phyloP scores from a whole-genome alignment of 2,113 vertebrate species.

The Stigmatopora nigra region DNA sequence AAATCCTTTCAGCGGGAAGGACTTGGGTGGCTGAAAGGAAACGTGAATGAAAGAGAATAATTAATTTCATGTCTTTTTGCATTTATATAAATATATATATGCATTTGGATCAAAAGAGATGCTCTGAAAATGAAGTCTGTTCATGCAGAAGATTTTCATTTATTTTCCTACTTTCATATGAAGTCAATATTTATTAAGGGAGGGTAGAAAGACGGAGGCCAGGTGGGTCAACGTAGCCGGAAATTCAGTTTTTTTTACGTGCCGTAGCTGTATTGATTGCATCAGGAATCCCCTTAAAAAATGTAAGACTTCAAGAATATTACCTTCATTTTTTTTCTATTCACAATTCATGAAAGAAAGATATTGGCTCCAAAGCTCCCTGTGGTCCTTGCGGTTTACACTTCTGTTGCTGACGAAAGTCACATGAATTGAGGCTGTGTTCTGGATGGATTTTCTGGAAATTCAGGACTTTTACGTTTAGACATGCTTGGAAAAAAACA shows the following conservation, averaged over 20 bases:
- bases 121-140: neutral
- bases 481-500: neutral
- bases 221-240: no score
- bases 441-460: neutral
- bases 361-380: neutral
- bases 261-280: no score
- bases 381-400: slow-evolving; percentile 11
- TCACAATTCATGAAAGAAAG: neutral
- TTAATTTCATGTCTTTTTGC: neutral
- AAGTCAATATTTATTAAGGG: slow-evolving; percentile 7
- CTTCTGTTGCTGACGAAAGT: slow-evolving; percentile 30
- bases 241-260: no score
- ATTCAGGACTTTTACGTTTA: neutral
- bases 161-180: slow-evolving; percentile 23
- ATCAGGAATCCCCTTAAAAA: no score
- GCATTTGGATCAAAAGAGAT: neutral
- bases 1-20: neutral
- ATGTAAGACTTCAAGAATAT: no score
- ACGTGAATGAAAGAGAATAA: slow-evolving; percentile 14
- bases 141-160: slow-evolving; percentile 14
- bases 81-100: neutral
- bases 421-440: slow-evolving; percentile 7
- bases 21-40: slow-evolving; percentile 23
- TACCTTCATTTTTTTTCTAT: no score
- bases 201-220: no score